A percentile compares a stretch with the other conserved stretches of the same genome.
Evolutionary conservation across 2,797 vertebrate genomes (phyloP).

Genomic region (Chelon auratus): DNA sequence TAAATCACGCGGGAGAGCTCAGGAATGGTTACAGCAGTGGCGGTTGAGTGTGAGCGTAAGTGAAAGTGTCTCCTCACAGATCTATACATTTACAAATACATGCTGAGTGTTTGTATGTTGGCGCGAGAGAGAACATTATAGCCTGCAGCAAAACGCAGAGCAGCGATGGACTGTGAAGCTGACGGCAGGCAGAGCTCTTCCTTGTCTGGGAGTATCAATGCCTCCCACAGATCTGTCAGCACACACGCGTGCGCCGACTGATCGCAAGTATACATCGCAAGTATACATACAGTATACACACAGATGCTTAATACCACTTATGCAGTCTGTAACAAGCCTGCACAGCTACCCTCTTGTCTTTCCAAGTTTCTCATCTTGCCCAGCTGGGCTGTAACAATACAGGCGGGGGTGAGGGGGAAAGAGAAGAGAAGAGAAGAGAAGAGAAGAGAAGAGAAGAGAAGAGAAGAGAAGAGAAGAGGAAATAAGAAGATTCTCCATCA

Average conservation of each 20-base stretch:
- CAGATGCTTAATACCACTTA: conserved; percentile 15
- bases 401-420: conserved; percentile 28
- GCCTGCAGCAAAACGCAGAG: conserved; percentile 60
- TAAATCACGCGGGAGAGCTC: conserved; percentile 54
- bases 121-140: conserved; percentile 14
- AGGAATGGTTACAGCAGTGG: conserved; percentile 22
- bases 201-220: conserved; percentile 59
- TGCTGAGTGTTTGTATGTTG: not conserved
- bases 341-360: conserved; percentile 56
- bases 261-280: conserved; percentile 29
- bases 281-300: not conserved
- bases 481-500: conserved; percentile 73
- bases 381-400: conserved; percentile 78
- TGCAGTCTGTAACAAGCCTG: conserved; percentile 1
- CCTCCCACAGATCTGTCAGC: conserved; percentile 34
- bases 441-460: conserved; percentile 39
- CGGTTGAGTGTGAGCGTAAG: conserved; percentile 27
- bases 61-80: conserved; percentile 21
- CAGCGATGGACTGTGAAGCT: conserved; percentile 66
- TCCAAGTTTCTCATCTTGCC: conserved; percentile 74
- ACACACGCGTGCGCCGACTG: conserved; percentile 15
- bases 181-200: conserved; percentile 60
- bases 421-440: conserved; percentile 38
- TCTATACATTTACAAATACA: conserved; percentile 37
- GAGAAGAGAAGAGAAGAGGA: conserved; percentile 21